These are phyloP conservation scores for Volucella zonaria DNA, from an alignment of 2,888 invertebrate species.

Conservation along the genomic window DNA sequence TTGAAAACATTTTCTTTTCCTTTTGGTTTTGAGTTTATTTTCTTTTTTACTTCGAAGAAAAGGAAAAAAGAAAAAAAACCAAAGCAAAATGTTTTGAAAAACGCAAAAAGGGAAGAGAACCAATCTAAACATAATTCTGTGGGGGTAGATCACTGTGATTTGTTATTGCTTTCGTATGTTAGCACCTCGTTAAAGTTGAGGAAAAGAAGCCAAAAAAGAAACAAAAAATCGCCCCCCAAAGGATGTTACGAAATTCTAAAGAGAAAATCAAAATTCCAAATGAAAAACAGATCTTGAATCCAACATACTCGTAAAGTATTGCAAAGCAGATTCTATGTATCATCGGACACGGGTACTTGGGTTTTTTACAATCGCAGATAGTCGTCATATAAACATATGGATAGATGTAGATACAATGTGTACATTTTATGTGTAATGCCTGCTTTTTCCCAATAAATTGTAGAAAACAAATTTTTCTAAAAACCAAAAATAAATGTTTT, in stretches of 20 bases:
- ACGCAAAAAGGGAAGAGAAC: constrained; percentile 19
- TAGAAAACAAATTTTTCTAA: constrained; percentile 15
- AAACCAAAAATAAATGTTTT: constrained; percentile 20
- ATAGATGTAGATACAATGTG: background rate
- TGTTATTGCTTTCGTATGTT: constrained; percentile 61
- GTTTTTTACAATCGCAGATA: constrained; percentile 18
- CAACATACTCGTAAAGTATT: constrained; percentile 4
- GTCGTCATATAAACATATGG: constrained; percentile 25
- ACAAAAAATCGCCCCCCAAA: constrained; percentile 21
- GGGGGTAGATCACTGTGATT: constrained; percentile 68
- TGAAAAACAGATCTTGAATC: constrained; percentile 52
- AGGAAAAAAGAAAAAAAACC: constrained; percentile 2
- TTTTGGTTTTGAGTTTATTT: background rate
- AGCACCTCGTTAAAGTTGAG: constrained; percentile 60
- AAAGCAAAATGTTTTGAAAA: constrained; percentile 8
- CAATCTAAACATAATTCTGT: constrained; percentile 65
- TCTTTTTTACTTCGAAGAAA: constrained; percentile 8
- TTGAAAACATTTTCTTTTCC: constrained; percentile 12
- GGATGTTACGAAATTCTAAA: constrained; percentile 64
- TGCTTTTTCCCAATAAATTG: constrained; percentile 35
- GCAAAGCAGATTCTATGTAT: constrained; percentile 23
- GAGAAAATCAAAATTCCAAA: constrained; percentile 23
- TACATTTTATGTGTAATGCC: constrained; percentile 7
- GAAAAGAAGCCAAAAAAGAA: constrained; percentile 20
- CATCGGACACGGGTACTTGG: background rate